phyloP scores from a whole-genome alignment of 1,140 invertebrate genomes.

The Pseudomyrmex pallidus region DNA sequence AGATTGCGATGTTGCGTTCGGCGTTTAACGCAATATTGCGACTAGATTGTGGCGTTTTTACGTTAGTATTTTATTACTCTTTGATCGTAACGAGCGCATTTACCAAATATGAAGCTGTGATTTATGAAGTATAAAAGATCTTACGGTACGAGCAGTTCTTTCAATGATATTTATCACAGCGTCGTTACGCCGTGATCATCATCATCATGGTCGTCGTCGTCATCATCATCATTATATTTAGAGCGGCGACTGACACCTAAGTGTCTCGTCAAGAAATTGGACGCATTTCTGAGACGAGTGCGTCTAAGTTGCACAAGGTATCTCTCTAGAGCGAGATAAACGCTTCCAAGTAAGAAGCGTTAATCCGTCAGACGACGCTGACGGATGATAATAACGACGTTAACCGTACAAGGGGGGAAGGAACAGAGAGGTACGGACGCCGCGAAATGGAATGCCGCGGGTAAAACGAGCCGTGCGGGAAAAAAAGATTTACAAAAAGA shows the following conservation, averaged over 20 bases:
- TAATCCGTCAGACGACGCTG: slow-evolving; percentile 11
- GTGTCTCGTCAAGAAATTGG: neutral
- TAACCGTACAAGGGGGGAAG: slow-evolving; percentile 4
- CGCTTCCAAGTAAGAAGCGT: slow-evolving; percentile 21
- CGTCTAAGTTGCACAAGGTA: neutral
- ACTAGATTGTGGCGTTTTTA: too few species aligned
- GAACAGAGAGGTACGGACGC: neutral
- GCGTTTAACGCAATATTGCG: neutral
- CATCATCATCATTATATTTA: too few species aligned
- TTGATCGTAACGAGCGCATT: too few species aligned
- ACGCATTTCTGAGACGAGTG: neutral
- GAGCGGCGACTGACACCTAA: too few species aligned
- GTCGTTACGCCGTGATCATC: neutral
- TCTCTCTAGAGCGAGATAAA: slow-evolving; percentile 9
- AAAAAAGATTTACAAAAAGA: slow-evolving; percentile 41
- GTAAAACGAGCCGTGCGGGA: slow-evolving; percentile 5
- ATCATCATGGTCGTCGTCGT: neutral
- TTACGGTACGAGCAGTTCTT: too few species aligned
- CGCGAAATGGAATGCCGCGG: neutral
- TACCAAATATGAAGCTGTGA: too few species aligned
- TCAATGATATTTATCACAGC: too few species aligned
- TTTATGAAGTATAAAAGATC: too few species aligned
- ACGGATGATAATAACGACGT: slow-evolving; percentile 34
- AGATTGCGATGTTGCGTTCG: neutral
- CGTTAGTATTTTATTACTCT: too few species aligned